These are phyloP conservation scores for Burhinus oedicnemus DNA, from an alignment of 2,113 vertebrate genomes.

Conservation along the genomic window DNA sequence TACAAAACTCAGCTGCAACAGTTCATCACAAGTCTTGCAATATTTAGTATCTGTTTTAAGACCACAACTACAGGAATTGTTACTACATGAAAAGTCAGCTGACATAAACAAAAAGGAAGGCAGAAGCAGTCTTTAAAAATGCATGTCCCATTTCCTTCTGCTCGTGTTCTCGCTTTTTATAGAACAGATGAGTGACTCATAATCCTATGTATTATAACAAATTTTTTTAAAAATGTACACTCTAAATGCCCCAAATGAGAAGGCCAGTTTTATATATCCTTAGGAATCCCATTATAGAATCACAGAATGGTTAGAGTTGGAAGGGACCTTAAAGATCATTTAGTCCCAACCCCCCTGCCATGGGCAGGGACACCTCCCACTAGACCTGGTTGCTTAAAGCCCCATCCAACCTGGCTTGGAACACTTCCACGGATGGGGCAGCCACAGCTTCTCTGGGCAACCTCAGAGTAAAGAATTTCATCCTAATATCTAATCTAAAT, in stretches of 20 bases:
- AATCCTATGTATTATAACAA: not conserved
- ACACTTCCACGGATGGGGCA: not conserved
- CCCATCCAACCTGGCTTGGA: not conserved
- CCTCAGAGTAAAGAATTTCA: no score
- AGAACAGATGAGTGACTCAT: slow-evolving; percentile 40
- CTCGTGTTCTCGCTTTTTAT: slow-evolving; percentile 41
- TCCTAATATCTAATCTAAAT: no score
- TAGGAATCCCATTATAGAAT: not conserved
- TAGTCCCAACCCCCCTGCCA: not conserved
- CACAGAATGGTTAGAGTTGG: not conserved
- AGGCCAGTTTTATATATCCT: not conserved
- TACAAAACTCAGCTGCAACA: not conserved
- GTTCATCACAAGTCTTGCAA: not conserved
- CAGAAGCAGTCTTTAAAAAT: slow-evolving; percentile 40
- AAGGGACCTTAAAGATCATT: not conserved
- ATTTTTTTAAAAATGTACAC: not conserved
- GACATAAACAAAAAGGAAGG: slow-evolving; percentile 34
- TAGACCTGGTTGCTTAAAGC: not conserved
- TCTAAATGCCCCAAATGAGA: not conserved
- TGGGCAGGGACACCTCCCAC: not conserved
- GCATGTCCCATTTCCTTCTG: slow-evolving; percentile 39
- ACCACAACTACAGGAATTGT: not conserved
- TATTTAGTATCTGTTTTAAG: slow-evolving; percentile 42
- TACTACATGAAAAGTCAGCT: slow-evolving; percentile 15
- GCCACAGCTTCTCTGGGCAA: not conserved